Base-by-base conservation (phyloP, 2,797 vertebrate genomes). In the Micromesistius poutassou region DNA sequence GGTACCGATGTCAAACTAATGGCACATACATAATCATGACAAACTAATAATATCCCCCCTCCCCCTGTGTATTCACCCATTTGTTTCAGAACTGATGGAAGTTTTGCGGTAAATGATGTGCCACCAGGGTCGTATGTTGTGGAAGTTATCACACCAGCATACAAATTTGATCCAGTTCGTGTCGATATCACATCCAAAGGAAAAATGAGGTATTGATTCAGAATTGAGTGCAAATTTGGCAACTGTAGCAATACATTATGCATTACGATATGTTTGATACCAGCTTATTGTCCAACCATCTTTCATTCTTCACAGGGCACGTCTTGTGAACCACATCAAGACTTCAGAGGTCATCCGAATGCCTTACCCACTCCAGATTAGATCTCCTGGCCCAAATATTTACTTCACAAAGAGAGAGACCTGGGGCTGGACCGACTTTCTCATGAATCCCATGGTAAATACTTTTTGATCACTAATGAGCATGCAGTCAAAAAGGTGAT, bases 391-490 rank as follows among this genome's bases (percentile, higher is more conserved):
- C 7, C 94, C 95, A 71, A 96, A 96, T 84, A 96, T 92, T 25
- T 99, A 98, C 87, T 99, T 99, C 78, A 96, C 98, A 92, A 99
- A 98, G 91, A 94, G 98, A 82, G 98, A 99, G 85, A 98, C 97
- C 7, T 99, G 98, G 98, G 98, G 97, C 28, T 99, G 98, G 98
- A 98, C 97, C 33, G 98, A 99, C 89, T 99, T 99, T 87, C 96
- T 99, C 35, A 99, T 99, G 97, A 99, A 99, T 82, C 98, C 98
- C 73, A 99, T 99, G 98, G 98, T 99, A 94, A 8, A 91, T 38
- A 42, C 30, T n/a, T 16, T 50, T 9, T 68, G n/a, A 68, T 68
- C 10, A 6, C 70, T 7, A 31, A 71, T 7, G 19, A 30, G 30
- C 25, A 28, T 68, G 4, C 16, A 22, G 3, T 55, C 6, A n/a